phyloP scores from a whole-genome alignment of 2,888 invertebrate genomes.

The Mythimna ferrago region DNA sequence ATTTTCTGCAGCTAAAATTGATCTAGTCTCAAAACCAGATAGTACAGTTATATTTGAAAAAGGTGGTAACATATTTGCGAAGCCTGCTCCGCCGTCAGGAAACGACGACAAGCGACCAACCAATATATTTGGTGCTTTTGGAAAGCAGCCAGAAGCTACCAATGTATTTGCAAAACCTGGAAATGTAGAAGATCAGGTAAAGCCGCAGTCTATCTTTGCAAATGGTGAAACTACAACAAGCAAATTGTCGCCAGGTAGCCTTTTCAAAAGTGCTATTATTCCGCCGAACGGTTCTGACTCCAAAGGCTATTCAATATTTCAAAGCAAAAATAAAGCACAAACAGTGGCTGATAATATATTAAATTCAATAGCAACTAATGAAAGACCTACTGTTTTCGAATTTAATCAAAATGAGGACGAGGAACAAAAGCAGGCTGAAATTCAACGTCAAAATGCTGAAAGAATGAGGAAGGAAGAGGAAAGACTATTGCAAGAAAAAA shows the following conservation, averaged over 20 bases:
- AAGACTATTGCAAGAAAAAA: constrained; percentile 66
- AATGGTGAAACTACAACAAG: constrained; percentile 72
- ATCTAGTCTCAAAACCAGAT: constrained; percentile 68
- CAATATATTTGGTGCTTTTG: constrained; percentile 77
- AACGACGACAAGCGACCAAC: constrained; percentile 66
- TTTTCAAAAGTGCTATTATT: constrained; percentile 81
- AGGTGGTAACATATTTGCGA: constrained; percentile 76
- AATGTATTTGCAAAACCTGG: constrained; percentile 65
- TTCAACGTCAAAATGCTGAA: constrained; percentile 68
- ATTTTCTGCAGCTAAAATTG: constrained; percentile 64
- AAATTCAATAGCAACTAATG: constrained; percentile 71
- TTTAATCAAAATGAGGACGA: constrained; percentile 76
- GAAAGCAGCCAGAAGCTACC: constrained; percentile 66
- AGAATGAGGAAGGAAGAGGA: constrained; percentile 70
- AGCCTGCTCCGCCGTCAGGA: constrained; percentile 58
- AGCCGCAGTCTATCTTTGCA: constrained; percentile 64
- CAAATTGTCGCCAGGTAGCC: constrained; percentile 78
- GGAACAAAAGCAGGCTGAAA: constrained; percentile 51
- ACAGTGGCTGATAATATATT: constrained; percentile 82
- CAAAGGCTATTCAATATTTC: constrained; percentile 80
- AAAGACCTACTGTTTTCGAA: constrained; percentile 75
- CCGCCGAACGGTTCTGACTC: constrained; percentile 69
- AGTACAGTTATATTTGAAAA: constrained; percentile 66
- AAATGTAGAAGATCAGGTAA: constrained; percentile 49
- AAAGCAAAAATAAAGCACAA: constrained; percentile 81